A percentile compares a stretch with the other conserved stretches of the same genome.
Conservation (phyloP, 2,888 invertebrate genomes). For the Drosophila atroscutellata region DNA sequence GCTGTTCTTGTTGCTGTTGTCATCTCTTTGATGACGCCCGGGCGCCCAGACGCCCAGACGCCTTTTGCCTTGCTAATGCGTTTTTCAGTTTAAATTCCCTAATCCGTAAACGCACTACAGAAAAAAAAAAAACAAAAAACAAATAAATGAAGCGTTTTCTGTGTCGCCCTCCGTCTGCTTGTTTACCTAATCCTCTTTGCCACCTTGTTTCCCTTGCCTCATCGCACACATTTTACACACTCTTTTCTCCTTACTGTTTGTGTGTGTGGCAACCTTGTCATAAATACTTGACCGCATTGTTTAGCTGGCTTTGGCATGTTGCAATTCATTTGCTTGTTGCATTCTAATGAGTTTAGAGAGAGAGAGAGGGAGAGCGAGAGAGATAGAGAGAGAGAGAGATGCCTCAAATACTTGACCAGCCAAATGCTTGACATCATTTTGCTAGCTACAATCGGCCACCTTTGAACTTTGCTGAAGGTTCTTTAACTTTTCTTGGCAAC, state of each 20-base stretch:
- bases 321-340: slow-evolving; percentile 59
- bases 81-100: slow-evolving; percentile 79
- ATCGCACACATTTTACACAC: slow-evolving; percentile 16
- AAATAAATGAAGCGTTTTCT: slow-evolving; percentile 56
- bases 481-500: slow-evolving; percentile 4
- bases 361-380: background rate
- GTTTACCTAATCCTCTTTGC: slow-evolving; percentile 46
- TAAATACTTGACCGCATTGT: slow-evolving; percentile 79
- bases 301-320: slow-evolving; percentile 51
- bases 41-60: slow-evolving; percentile 37
- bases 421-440: slow-evolving; percentile 39
- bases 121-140: background rate
- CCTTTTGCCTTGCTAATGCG: slow-evolving; percentile 78
- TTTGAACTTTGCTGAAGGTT: slow-evolving; percentile 57
- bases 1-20: slow-evolving; percentile 17
- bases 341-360: slow-evolving; percentile 69
- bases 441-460: slow-evolving; percentile 14
- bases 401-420: slow-evolving; percentile 36
- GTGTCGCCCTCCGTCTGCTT: slow-evolving; percentile 60
- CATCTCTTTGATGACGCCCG: slow-evolving; percentile 42
- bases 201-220: slow-evolving; percentile 5
- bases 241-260: slow-evolving; percentile 8
- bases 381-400: slow-evolving; percentile 26
- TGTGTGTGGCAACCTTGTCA: slow-evolving; percentile 68
- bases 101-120: slow-evolving; percentile 79